These are phyloP conservation scores for Epinotia nisella DNA, from an alignment of 2,888 invertebrate species.

Conservation along the genomic window DNA sequence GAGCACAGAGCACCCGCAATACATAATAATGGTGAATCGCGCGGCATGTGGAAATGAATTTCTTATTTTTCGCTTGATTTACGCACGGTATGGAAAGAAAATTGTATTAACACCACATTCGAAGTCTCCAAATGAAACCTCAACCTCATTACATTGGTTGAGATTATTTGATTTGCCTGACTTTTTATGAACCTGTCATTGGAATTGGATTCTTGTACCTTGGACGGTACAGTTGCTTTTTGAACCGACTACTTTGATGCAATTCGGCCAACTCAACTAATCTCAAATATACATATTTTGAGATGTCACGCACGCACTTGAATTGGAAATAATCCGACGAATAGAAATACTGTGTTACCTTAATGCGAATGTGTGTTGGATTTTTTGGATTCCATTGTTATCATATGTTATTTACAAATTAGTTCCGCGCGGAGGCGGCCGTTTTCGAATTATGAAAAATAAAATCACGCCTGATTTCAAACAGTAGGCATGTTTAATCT, in stretches of 20 bases:
- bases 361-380: neutral
- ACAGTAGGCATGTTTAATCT: neutral
- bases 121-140: neutral
- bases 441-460: neutral
- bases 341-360: too few relatives aligned
- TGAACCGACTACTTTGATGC: too few relatives aligned
- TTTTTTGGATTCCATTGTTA: neutral
- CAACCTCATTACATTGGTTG: neutral
- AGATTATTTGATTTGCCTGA: too few relatives aligned
- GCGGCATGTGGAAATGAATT: slow-evolving; percentile 6
- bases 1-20: slow-evolving; percentile 7
- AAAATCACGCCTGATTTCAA: too few relatives aligned
- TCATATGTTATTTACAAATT: neutral
- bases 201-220: too few relatives aligned
- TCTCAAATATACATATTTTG: too few relatives aligned
- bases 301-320: too few relatives aligned
- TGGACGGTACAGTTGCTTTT: too few relatives aligned
- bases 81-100: neutral
- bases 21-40: slow-evolving; percentile 12
- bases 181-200: too few relatives aligned
- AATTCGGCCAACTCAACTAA: too few relatives aligned
- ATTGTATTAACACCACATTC: slow-evolving; percentile 11
- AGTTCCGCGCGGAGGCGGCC: neutral
- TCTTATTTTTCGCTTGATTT: slow-evolving; percentile 7
- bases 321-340: too few relatives aligned